These are phyloP conservation scores for Nebria ingens DNA, from an alignment of 1,140 invertebrate genomes.

Conservation along the genomic window DNA sequence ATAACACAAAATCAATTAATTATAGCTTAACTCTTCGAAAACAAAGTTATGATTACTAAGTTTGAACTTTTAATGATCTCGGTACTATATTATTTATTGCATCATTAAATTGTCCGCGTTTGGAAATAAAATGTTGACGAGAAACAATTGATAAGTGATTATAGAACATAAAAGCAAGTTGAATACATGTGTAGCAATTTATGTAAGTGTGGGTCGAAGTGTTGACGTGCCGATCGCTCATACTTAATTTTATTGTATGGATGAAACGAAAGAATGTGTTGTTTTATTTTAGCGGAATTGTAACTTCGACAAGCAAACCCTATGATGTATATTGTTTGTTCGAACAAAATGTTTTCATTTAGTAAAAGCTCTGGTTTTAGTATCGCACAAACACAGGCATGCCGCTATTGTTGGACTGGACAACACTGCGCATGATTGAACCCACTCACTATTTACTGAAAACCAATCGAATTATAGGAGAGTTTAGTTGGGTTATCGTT, in stretches of 20 bases:
- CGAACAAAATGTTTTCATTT: constrained; percentile 7
- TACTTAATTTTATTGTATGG: neutral
- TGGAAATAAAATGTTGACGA: no score
- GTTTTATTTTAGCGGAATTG: neutral
- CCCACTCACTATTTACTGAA: no score
- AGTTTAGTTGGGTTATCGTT: no score
- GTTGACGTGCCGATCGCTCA: neutral
- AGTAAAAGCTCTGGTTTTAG: constrained; percentile 6
- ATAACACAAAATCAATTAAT: no score
- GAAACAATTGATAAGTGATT: no score
- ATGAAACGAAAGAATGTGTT: neutral
- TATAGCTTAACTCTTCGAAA: no score
- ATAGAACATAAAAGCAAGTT: neutral
- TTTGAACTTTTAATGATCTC: no score
- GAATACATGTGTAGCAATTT: neutral
- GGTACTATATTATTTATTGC: no score
- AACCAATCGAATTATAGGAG: no score
- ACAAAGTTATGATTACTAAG: no score
- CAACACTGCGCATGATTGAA: neutral
- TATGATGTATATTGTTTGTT: neutral
- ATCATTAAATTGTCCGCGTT: no score
- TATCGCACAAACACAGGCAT: constrained; percentile 1
- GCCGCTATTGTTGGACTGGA: neutral
- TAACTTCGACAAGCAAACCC: constrained; percentile 5
- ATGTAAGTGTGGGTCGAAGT: neutral